Base-by-base conservation (phyloP, 2,888 invertebrate species). In the Protodeltote pygarga region DNA sequence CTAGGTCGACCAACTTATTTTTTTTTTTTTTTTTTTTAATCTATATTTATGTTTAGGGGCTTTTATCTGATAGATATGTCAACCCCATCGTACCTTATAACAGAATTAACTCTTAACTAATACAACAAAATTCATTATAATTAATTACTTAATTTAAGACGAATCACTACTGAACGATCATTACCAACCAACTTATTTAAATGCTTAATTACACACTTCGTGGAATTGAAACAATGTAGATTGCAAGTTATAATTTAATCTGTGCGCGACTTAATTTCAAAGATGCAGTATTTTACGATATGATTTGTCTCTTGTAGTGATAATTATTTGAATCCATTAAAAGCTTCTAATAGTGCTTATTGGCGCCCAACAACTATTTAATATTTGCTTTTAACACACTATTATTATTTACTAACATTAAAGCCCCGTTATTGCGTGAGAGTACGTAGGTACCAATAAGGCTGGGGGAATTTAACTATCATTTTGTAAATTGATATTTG, bases 301-400 rank as follows among this genome's bases (percentile, higher is more conserved):
- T 44, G 25, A 44, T 51, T 21, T 27, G 10, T 24, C 19, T 4
- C 15, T 25, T 13, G 13, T 23, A 29, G 14, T 35, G 14, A 16
- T n/a, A 23, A 48, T 41, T 35, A 39, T 28, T 21, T 34, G 10
- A 21, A 17, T 8, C 46, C 34, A 31, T 52, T 57, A 51, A 34
- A 32, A 34, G 33, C 11, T 8, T 46, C 41, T 47, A 42, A 49
- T 52, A 45, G 41, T 41, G 6, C 38, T 29, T 47, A 64, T 57
- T 52, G 55, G 34, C 14, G 31, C 51, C 41, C n/a, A 35, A 19
- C 13, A 11, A 55, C 34, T 42, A 49, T 49, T 44, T 32, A 33
- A 60, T 35, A 32, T 31, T 19, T 42, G n/a, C 50, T 41, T 50
- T 62, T 40, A 35, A 46, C 6, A 34, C 13, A 11, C 14, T 3